Conservation (phyloP, 2,113 vertebrate species). For the Dromas ardeola region DNA sequence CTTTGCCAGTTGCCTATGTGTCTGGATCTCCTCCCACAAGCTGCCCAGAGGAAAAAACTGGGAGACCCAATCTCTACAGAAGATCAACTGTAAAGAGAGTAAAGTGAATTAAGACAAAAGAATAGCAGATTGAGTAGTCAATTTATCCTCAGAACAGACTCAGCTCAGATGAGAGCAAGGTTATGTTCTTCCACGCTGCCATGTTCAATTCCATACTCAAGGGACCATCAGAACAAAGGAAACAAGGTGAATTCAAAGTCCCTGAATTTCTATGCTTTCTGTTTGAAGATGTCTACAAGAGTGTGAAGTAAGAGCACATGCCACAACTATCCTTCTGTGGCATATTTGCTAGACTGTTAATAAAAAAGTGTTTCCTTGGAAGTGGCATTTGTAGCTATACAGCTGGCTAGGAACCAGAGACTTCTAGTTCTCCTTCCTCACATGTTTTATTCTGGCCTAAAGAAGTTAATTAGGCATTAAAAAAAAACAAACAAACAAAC, state of each 20-base stretch:
- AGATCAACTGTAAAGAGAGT: not conserved
- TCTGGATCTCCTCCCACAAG: not conserved
- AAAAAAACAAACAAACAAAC: not conserved
- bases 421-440: not conserved
- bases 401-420: not conserved
- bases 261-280: not conserved
- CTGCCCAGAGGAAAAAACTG: slow-evolving; percentile 7
- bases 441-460: not conserved
- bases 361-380: not conserved
- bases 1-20: not conserved
- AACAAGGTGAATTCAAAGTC: not conserved
- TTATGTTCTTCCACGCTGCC: not conserved
- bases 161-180: not conserved
- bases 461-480: not conserved
- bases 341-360: not conserved
- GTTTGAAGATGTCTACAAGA: not conserved
- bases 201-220: not conserved
- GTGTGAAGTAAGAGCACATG: not conserved
- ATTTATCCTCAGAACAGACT: not conserved
- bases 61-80: slow-evolving; percentile 39
- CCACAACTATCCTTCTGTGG: not conserved
- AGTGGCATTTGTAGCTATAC: not conserved
- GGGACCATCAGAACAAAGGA: not conserved
- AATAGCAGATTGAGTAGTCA: not conserved
- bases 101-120: not conserved